phyloP scores from a whole-genome alignment of 2,888 invertebrate genomes.

The Volucella zonaria region DNA sequence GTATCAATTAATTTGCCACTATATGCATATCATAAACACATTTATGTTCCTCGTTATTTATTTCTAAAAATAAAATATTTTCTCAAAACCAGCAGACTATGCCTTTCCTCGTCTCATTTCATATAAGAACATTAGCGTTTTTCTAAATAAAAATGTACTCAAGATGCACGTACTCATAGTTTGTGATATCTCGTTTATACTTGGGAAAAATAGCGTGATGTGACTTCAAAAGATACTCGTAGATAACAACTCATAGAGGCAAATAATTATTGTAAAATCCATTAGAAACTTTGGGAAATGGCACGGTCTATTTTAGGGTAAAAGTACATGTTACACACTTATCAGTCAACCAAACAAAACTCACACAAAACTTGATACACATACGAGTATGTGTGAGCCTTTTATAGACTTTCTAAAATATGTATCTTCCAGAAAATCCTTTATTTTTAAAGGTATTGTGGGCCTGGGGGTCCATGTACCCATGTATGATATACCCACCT shows the following conservation, averaged over 20 bases:
- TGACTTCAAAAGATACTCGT: not conserved
- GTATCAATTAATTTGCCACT: not conserved
- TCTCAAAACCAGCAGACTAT: constrained; percentile 12
- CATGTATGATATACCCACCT: no score
- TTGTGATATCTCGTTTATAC: not conserved
- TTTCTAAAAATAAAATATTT: constrained; percentile 7
- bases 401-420: no score
- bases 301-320: not conserved
- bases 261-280: not conserved
- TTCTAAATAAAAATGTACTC: not conserved
- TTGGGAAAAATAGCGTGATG: not conserved
- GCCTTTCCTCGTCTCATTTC: not conserved
- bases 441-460: no score
- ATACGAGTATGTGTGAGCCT: not conserved
- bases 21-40: constrained; percentile 24
- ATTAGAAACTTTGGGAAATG: not conserved
- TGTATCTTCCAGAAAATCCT: no score
- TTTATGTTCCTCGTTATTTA: constrained; percentile 8
- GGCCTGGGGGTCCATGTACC: no score
- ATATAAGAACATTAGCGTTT: not conserved
- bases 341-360: not conserved
- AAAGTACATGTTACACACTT: not conserved
- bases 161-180: no score
- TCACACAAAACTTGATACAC: not conserved
- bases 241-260: constrained; percentile 3